Base-by-base conservation (phyloP, 2,888 invertebrate species). In the Caradrina clavipalpis region DNA sequence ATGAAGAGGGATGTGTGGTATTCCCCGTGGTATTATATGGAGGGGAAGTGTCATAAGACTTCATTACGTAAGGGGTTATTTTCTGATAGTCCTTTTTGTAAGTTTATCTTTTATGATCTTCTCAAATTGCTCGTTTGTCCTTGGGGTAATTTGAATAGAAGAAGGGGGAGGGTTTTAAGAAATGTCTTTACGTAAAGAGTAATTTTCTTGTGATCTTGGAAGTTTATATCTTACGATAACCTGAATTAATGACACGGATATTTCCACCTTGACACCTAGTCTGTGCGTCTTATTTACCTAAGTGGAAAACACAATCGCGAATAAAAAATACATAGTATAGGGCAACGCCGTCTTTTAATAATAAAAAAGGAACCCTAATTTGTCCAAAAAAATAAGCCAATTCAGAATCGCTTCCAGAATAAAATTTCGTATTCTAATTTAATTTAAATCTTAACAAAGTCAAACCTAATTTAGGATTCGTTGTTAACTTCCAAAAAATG, bases 381-480 rank as follows among this genome's bases (percentile, higher is more conserved):
- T 2, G 22, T 35, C 22, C 10, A 11, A 31, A 45, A 54, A 62
- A 64, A 39, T 39, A 45, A 42, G 5, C 15, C n/a, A 22, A 64
- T 51, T 54, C n/a, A 35, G 55, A 50, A 64, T 19, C 22, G 47
- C 39, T 61, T 49, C n/a, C 42, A 69, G 49, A 49, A 79, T 49
- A 60, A 69, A 74, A 57, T 45, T 31, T 26, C 58, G 56, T 60
- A 50, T 60, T 65, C 56, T 61, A 69, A 80, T 71, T 71, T 42
- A 67, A 81, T 83, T 59, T 73, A 56, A 77, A 81, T 77, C 58
- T 65, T 66, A 68, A 68, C 62, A 61, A 65, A 65, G 57, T 51
- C 64, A 59, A 77, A 60, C 55, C 58, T 77, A 63, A 78, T 77
- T 81, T 66, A 42, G 35, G 19, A 81, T 78, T 81, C 78, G 22